Base-by-base conservation (phyloP, 2,888 invertebrate species). In the Dynastes hyllus region DNA sequence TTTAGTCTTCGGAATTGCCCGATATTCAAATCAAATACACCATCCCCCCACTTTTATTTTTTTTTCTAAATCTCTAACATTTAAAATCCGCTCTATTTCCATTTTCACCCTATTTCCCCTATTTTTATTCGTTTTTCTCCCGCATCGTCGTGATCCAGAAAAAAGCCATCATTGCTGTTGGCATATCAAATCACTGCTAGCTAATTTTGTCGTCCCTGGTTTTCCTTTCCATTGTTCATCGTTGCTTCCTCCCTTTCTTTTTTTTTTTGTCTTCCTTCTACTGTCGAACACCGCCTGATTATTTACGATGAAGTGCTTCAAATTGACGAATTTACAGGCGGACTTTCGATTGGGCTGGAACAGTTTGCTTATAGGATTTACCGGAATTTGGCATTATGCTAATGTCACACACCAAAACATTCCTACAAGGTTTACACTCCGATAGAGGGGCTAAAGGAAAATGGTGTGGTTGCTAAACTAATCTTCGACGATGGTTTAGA, bases 291-390 rank as follows among this genome's bases (percentile, higher is more conserved):
- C 4, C 3, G 16, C n/a, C 13, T 55, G 55, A 55, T 55, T 55
- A 55, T 55, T 55, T 55, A 55, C 55, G 6, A 55, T 22, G 55
- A 55, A 55, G 6, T 71, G 55, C 53, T 66, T 65, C 45, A 70
- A 78, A 79, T 67, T 76, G 75, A 75, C 75, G 58, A 65, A 69
- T 77, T 78, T 84, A 16, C 87, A 93, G 93, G 90, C 94, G 32
- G 95, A 96, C 85, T 93, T 95, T 86, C 90, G 95, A 77, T 91
- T 94, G 29, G 94, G 94, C 27, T 95, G 95, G 92, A 95, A 95
- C 82, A 91, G 91, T 70, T 91, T 95, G 85, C 92, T 93, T 71
- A 91, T 94, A 40, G 96, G 96, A 8, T 94, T 96, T 87, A 93
- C 93, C 0, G 96, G 95, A 61, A 93, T 94, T 61, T 95, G 95